A percentile compares a stretch with the other conserved stretches of the same genome.
These are phyloP conservation scores for Micromussa lordhowensis DNA, from an alignment of 92 coral and sea anemone species.

Conservation along the genomic window DNA sequence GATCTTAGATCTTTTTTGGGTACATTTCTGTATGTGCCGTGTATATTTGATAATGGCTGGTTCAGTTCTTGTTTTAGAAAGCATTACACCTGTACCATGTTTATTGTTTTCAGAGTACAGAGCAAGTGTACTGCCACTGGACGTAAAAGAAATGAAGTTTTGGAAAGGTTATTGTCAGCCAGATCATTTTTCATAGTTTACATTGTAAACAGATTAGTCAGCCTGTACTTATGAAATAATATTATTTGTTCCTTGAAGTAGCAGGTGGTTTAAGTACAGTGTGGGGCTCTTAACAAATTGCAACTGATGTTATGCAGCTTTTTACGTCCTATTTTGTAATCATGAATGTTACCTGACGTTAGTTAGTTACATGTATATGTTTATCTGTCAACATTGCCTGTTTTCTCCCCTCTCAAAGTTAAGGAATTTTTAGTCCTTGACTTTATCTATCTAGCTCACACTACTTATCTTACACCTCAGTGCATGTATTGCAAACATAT, in stretches of 20 bases:
- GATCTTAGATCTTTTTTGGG: background rate
- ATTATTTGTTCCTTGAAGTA: background rate
- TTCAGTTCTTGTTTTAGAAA: background rate
- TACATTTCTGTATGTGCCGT: background rate
- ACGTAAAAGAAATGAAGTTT: conserved; percentile 32
- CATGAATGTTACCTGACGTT: background rate
- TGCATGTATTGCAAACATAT: background rate
- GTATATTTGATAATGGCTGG: background rate
- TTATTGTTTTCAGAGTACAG: conserved; percentile 23
- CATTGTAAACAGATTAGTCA: background rate
- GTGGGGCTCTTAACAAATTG: too few species aligned
- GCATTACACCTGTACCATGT: background rate
- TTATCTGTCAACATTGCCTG: background rate
- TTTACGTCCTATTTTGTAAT: background rate
- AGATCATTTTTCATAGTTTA: background rate
- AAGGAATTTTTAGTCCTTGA: background rate
- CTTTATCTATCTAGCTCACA: background rate
- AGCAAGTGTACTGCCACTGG: conserved; percentile 39
- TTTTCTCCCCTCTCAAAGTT: background rate
- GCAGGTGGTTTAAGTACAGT: too few species aligned
- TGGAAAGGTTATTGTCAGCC: conserved; percentile 38
- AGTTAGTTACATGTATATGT: background rate
- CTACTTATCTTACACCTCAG: background rate
- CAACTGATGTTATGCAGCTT: background rate
- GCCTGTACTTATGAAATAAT: background rate